phyloP scores from a whole-genome alignment of 2,113 vertebrate species.

The Scolopax mira region DNA sequence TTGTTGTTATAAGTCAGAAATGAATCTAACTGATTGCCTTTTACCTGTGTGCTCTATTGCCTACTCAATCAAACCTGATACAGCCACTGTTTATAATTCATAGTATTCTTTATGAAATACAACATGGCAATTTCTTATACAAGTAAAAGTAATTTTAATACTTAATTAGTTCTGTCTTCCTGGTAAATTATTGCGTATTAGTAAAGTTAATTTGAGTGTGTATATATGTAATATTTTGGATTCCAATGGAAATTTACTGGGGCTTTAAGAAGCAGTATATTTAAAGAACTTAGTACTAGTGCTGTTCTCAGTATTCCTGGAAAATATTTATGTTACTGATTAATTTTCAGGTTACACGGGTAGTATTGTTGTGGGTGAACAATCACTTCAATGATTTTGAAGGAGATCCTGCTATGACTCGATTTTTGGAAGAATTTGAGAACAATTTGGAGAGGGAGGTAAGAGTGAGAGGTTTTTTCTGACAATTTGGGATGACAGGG shows the following conservation, averaged over 20 bases:
- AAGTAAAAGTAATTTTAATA: background rate
- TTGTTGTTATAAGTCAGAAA: background rate
- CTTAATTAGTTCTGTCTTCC: background rate
- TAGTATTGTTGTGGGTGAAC: conserved; percentile 99
- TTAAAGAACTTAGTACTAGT: background rate
- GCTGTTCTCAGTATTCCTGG: background rate
- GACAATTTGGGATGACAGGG: background rate
- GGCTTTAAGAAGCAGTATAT: background rate
- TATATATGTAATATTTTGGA: background rate
- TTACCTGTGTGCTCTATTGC: background rate
- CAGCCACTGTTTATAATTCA: background rate
- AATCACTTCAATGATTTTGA: conserved; percentile 99
- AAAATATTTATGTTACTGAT: background rate
- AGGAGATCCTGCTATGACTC: conserved; percentile 95
- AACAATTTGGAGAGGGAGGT: conserved; percentile 98
- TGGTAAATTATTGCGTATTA: background rate
- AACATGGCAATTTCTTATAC: background rate
- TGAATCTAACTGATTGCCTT: background rate
- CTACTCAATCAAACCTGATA: background rate
- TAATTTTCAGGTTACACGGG: conserved; percentile 92
- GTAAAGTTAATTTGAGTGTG: background rate
- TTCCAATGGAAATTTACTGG: background rate
- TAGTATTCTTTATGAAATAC: background rate
- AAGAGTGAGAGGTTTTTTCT: background rate
- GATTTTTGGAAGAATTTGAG: conserved; percentile 97